Evolutionary conservation across 2,113 vertebrate genomes (phyloP).

Genomic region (Scatophagus argus): DNA sequence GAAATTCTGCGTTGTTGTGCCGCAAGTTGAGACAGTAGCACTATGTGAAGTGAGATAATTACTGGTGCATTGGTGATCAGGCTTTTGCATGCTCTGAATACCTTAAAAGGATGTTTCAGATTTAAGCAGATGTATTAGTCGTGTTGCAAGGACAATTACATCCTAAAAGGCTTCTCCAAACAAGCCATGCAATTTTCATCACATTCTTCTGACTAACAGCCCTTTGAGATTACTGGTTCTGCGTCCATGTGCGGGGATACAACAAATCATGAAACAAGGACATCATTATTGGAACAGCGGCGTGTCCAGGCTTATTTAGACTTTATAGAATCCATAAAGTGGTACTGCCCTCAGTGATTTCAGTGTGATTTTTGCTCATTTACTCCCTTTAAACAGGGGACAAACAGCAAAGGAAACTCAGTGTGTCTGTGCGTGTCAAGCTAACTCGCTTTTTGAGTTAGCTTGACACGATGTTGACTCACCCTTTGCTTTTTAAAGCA

Average conservation of each 20-base stretch:
- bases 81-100: slow-evolving; percentile 53
- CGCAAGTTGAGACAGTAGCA: slow-evolving; percentile 28
- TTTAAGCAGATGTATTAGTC: slow-evolving; percentile 38
- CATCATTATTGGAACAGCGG: slow-evolving; percentile 35
- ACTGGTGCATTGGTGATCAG: slow-evolving; percentile 42
- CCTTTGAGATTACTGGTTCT: slow-evolving; percentile 34
- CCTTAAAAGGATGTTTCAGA: slow-evolving; percentile 45
- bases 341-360: slow-evolving; percentile 14
- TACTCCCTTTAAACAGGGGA: background rate
- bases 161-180: slow-evolving; percentile 52
- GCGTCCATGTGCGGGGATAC: slow-evolving; percentile 12
- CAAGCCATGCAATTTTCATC: slow-evolving; percentile 65
- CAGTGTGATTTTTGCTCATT: background rate
- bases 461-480: slow-evolving; percentile 27
- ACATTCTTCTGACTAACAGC: slow-evolving; percentile 29
- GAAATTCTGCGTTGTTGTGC: slow-evolving; percentile 14
- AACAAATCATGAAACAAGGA: slow-evolving; percentile 47
- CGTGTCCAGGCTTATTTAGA: slow-evolving; percentile 29
- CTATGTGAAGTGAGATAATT: slow-evolving; percentile 47
- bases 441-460: too few relatives aligned
- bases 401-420: slow-evolving; percentile 13
- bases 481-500: background rate
- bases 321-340: slow-evolving; percentile 27
- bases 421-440: too few relatives aligned
- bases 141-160: slow-evolving; percentile 55